A percentile compares a stretch with the other conserved stretches of the same genome.
phyloP scores from a whole-genome alignment of 2,797 vertebrate species.

The Natrix natrix region DNA sequence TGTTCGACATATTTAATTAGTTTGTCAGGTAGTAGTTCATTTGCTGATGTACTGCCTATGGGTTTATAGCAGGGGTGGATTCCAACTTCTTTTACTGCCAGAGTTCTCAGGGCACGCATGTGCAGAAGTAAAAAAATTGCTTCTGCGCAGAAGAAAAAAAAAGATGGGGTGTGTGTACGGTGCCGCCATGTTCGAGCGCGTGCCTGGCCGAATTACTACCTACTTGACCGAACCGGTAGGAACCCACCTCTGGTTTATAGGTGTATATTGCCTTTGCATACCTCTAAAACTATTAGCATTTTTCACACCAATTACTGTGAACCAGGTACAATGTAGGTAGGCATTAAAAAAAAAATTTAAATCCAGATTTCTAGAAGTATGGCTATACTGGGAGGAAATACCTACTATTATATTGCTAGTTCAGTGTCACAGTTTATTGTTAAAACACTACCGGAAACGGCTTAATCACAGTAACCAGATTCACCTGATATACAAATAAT shows the following conservation, averaged over 20 bases:
- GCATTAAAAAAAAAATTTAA: conserved; percentile 19
- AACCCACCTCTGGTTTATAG: conserved; percentile 5
- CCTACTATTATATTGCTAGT: neutral
- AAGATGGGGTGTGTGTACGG: too few relatives aligned
- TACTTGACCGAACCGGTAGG: too few relatives aligned
- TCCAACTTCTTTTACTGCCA: too few relatives aligned
- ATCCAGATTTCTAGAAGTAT: conserved; percentile 1
- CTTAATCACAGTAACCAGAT: neutral
- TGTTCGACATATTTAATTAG: conserved; percentile 75
- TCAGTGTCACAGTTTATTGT: neutral
- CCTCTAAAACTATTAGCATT: conserved; percentile 44
- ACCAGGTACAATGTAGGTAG: neutral
- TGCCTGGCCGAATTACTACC: too few relatives aligned
- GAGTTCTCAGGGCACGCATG: too few relatives aligned
- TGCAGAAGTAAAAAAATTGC: too few relatives aligned
- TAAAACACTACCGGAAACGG: neutral
- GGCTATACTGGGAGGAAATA: neutral
- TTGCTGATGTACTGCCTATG: conserved; percentile 52
- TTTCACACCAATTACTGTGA: conserved; percentile 48
- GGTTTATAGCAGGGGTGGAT: conserved; percentile 9
- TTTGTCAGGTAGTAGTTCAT: conserved; percentile 74
- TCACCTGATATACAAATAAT: neutral
- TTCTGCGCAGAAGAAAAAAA: too few relatives aligned
- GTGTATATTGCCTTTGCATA: conserved; percentile 30
- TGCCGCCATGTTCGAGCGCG: too few relatives aligned